These are phyloP conservation scores for Lordiphosa stackelbergi DNA, from an alignment of 1,140 invertebrate species.

Conservation along the genomic window DNA sequence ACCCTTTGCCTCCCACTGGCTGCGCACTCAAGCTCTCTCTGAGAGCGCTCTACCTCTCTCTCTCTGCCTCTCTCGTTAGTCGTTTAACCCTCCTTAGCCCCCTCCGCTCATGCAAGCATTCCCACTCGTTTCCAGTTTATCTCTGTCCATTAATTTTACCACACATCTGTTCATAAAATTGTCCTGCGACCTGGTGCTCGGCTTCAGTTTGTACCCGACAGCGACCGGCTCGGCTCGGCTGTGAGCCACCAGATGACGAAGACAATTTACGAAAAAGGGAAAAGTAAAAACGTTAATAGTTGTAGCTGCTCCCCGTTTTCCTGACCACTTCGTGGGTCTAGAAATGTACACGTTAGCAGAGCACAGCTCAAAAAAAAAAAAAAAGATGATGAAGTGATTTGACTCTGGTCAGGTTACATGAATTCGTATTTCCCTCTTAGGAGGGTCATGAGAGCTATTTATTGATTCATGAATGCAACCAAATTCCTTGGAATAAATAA, in stretches of 20 bases:
- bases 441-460: constrained; percentile 4
- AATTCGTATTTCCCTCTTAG: constrained; percentile 2
- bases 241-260: constrained; percentile 2
- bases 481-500: no score
- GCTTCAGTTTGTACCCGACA: constrained; percentile 53
- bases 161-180: constrained; percentile 75
- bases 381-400: constrained; percentile 34
- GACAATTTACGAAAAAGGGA: constrained; percentile 14
- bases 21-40: constrained; percentile 7
- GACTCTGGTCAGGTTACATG: constrained; percentile 8
- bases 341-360: constrained; percentile 4
- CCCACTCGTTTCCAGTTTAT: constrained; percentile 53
- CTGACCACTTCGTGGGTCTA: not conserved
- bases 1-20: constrained; percentile 11
- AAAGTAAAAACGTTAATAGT: constrained; percentile 33
- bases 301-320: constrained; percentile 25
- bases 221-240: constrained; percentile 7
- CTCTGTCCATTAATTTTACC: constrained; percentile 75
- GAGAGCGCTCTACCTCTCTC: not conserved
- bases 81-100: constrained; percentile 53
- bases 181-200: constrained; percentile 59
- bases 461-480: constrained; percentile 9
- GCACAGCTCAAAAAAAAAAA: constrained; percentile 3
- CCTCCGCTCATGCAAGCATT: not conserved
- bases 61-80: constrained; percentile 4